phyloP scores from a whole-genome alignment of 2,797 vertebrate species.

The Halcyon leucocephala region DNA sequence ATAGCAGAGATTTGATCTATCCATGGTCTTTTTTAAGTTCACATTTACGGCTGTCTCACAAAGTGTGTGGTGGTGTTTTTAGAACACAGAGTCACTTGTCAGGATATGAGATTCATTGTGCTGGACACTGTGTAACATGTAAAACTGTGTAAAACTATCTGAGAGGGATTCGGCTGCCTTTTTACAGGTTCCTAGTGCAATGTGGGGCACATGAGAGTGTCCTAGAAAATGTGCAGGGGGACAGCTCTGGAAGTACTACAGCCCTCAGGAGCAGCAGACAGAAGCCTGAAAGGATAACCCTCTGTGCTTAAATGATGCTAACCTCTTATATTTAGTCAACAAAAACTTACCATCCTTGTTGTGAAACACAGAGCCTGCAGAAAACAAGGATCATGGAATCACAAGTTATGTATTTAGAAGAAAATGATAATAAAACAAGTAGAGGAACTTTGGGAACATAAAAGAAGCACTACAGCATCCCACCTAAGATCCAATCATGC shows the following conservation, averaged over 20 bases:
- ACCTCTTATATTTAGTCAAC: neutral
- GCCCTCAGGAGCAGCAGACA: neutral
- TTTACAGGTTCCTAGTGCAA: neutral
- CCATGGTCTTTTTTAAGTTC: neutral
- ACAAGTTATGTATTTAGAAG: neutral
- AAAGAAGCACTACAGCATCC: neutral
- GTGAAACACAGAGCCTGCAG: neutral
- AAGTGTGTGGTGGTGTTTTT: neutral
- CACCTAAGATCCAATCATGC: neutral
- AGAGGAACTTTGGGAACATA: neutral
- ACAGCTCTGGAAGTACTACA: neutral
- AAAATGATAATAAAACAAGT: neutral
- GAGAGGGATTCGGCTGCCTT: neutral
- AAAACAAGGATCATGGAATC: neutral
- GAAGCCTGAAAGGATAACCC: neutral
- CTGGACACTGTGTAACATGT: neutral
- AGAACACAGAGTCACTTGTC: neutral
- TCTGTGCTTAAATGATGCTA: neutral
- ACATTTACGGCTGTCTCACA: neutral
- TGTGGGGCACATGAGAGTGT: neutral
- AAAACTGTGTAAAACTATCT: slow-evolving; percentile 3
- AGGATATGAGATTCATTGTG: slow-evolving; percentile 17
- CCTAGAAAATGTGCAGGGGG: neutral
- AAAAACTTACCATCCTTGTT: neutral
- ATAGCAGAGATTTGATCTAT: neutral